These are phyloP conservation scores for Apamea sordens DNA, from an alignment of 2,888 invertebrate genomes.

Conservation along the genomic window DNA sequence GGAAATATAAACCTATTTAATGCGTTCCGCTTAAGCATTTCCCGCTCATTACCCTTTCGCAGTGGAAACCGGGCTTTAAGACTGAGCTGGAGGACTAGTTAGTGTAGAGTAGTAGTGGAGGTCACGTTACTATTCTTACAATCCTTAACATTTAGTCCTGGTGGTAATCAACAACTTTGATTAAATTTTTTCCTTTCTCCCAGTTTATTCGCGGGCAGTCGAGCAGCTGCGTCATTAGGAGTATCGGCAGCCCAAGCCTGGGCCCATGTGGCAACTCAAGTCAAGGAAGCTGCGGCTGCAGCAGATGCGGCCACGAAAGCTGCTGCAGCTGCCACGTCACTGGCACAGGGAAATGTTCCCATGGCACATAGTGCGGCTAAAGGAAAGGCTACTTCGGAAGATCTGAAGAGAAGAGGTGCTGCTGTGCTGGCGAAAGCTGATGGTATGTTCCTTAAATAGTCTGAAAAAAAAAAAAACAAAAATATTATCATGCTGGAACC, in stretches of 20 bases:
- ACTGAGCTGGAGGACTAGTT: background rate
- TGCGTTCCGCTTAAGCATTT: too few relatives aligned
- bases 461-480: too few relatives aligned
- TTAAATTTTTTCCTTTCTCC: background rate
- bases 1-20: too few relatives aligned
- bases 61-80: too few relatives aligned
- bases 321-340: slow-evolving; percentile 80
- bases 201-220: slow-evolving; percentile 92
- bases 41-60: too few relatives aligned
- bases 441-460: slow-evolving; percentile 68
- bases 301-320: slow-evolving; percentile 82
- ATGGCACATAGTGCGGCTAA: slow-evolving; percentile 88
- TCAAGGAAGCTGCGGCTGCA: slow-evolving; percentile 82
- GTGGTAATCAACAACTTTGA: background rate
- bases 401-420: slow-evolving; percentile 89
- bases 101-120: too few relatives aligned
- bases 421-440: slow-evolving; percentile 80
- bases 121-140: background rate
- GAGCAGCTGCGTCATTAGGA: slow-evolving; percentile 93
- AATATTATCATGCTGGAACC: background rate
- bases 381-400: slow-evolving; percentile 89
- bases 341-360: slow-evolving; percentile 80
- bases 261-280: slow-evolving; percentile 90
- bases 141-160: background rate
- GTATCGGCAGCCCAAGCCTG: slow-evolving; percentile 92